Conservation (phyloP, 2,888 invertebrate species). For the Lordiphosa andalusiaca region DNA sequence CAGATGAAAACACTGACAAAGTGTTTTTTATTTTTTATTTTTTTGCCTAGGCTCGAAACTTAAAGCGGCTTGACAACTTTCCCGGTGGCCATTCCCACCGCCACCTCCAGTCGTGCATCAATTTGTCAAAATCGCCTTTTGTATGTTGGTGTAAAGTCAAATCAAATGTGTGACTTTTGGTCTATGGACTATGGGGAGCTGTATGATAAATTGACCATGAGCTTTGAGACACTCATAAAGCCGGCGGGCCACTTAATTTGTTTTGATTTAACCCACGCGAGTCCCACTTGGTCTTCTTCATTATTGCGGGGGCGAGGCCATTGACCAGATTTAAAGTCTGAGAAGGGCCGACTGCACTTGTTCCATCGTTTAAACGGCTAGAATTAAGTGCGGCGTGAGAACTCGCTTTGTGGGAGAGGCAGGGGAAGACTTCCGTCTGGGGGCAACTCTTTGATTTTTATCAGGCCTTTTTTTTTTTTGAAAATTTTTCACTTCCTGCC, state of each 20-base stretch:
- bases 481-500: constrained; percentile 63
- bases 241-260: constrained; percentile 62
- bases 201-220: constrained; percentile 71
- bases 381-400: constrained; percentile 38
- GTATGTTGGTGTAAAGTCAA: constrained; percentile 21
- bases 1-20: constrained; percentile 38
- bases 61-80: constrained; percentile 37
- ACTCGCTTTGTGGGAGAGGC: constrained; percentile 22
- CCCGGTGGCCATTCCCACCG: constrained; percentile 53
- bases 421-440: constrained; percentile 23
- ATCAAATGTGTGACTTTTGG: constrained; percentile 30
- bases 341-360: constrained; percentile 28
- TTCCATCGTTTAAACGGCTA: constrained; percentile 65
- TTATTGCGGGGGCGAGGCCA: constrained; percentile 48
- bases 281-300: constrained; percentile 11
- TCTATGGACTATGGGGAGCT: constrained; percentile 12
- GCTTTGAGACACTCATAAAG: constrained; percentile 40
- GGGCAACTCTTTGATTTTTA: constrained; percentile 54
- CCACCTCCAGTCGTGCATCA: constrained; percentile 40
- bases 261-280: constrained; percentile 69
- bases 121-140: constrained; percentile 54
- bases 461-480: constrained; percentile 35
- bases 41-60: constrained; percentile 19
- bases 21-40: too few relatives aligned
- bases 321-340: constrained; percentile 45